A percentile compares a stretch with the other conserved stretches of the same genome.
Conservation (phyloP, 2,797 vertebrate genomes). For the Cryptoprocta ferox region DNA sequence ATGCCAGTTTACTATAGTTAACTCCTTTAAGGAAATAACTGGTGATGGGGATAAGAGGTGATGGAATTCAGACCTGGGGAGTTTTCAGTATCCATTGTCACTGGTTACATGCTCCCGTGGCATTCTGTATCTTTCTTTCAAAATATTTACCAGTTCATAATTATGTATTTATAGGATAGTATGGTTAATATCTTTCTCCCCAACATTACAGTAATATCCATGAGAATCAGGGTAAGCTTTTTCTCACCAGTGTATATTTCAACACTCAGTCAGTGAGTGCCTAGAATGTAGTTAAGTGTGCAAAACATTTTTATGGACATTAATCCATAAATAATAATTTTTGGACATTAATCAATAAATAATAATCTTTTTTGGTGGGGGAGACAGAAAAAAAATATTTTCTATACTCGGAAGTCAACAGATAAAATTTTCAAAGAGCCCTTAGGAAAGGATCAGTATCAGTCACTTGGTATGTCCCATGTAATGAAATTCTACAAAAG, state of each 20-base stretch:
- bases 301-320: not conserved
- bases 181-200: not conserved
- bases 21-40: not conserved
- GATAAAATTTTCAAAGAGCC: not conserved
- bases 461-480: not conserved
- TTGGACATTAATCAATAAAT: not conserved
- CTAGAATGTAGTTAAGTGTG: not conserved
- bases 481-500: constrained; percentile 6
- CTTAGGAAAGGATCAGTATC: not conserved
- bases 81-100: not conserved
- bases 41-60: not conserved
- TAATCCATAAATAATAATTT: not conserved
- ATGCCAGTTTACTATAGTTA: not conserved
- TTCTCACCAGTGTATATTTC: not conserved
- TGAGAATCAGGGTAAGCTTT: not conserved
- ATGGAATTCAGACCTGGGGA: not conserved
- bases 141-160: constrained; percentile 40
- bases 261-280: not conserved
- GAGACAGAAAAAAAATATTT: not conserved
- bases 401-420: not conserved
- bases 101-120: not conserved
- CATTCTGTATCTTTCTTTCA: constrained; percentile 5
- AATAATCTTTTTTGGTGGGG: not conserved
- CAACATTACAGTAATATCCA: not conserved
- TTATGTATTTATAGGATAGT: not conserved